Evolutionary conservation across 30 jellyfish, hydroid and myxozoan genomes (phyloP).

Genomic region (Aurelia sp.): DNA sequence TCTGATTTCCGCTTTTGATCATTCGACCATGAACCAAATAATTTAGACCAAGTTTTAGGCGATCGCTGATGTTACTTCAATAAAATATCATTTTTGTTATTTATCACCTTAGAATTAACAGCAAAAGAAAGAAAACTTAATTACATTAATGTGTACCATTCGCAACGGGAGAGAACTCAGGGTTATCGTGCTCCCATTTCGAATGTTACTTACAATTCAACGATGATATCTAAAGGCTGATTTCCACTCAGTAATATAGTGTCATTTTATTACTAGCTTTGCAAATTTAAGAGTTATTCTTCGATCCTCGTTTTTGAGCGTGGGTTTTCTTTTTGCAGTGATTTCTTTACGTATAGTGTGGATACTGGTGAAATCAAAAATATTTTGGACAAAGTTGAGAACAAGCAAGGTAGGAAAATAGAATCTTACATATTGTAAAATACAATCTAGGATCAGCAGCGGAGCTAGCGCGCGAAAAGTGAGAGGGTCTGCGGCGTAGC

Average conservation of each 20-base stretch:
- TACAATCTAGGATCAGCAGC: too few species aligned
- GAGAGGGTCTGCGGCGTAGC: too few species aligned
- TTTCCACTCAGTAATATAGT: too few species aligned
- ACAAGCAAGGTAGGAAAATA: slow-evolving; percentile 58
- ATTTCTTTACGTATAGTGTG: slow-evolving; percentile 78
- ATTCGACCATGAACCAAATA: not conserved
- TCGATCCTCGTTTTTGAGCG: not conserved
- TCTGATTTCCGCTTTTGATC: not conserved
- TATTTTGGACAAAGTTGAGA: slow-evolving; percentile 56
- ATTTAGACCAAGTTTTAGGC: not conserved
- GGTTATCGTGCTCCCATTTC: too few species aligned
- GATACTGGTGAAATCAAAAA: slow-evolving; percentile 77
- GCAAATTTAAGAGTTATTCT: not conserved
- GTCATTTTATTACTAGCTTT: not conserved
- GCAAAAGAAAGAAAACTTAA: too few species aligned
- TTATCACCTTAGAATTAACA: too few species aligned
- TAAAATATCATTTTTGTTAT: not conserved
- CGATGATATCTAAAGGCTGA: too few species aligned
- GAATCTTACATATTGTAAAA: not conserved
- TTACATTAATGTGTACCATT: too few species aligned
- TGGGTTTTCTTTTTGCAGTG: slow-evolving; percentile 48
- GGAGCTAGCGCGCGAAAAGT: too few species aligned
- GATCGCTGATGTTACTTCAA: not conserved
- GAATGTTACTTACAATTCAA: too few species aligned
- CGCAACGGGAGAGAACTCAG: too few species aligned